These are phyloP conservation scores for Girardinichthys multiradiatus DNA, from an alignment of 2,113 vertebrate species.

Conservation along the genomic window DNA sequence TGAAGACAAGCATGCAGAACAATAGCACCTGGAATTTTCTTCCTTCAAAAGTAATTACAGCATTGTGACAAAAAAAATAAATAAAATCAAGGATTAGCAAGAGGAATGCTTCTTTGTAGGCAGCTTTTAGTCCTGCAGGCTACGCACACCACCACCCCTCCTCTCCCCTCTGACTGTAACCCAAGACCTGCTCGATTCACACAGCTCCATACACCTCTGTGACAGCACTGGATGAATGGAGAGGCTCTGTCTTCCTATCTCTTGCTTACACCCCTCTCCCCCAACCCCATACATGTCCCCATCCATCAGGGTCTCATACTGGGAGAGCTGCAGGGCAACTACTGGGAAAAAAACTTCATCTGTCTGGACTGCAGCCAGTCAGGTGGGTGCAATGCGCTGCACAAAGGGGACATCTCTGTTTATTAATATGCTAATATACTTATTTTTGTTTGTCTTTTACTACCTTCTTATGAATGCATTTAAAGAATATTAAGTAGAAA, in stretches of 20 bases:
- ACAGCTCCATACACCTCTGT: constrained; percentile 62
- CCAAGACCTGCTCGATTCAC: constrained; percentile 69
- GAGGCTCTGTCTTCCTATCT: constrained; percentile 44
- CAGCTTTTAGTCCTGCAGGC: constrained; percentile 59
- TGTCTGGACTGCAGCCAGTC: constrained; percentile 35
- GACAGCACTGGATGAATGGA: constrained; percentile 82
- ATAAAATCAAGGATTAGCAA: constrained; percentile 23
- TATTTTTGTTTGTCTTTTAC: too few relatives aligned
- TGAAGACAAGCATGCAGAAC: not conserved
- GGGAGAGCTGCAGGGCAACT: constrained; percentile 3
- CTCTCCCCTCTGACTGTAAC: constrained; percentile 64
- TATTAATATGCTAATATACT: not conserved
- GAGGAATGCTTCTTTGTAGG: constrained; percentile 40
- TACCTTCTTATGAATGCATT: not conserved
- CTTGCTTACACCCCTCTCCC: constrained; percentile 6
- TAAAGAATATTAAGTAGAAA: too few relatives aligned
- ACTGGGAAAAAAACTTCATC: not conserved
- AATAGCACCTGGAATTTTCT: constrained; percentile 20
- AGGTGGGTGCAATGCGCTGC: constrained; percentile 28
- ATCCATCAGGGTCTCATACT: constrained; percentile 2
- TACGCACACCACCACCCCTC: constrained; percentile 35
- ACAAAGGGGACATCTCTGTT: not conserved
- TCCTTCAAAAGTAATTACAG: constrained; percentile 5
- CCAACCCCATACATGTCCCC: constrained; percentile 3
- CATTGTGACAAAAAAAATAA: not conserved